Percentiles rank a stretch among this genome's conserved stretches.
Conservation (phyloP, 2,113 vertebrate genomes). For the Rallus limicola region DNA sequence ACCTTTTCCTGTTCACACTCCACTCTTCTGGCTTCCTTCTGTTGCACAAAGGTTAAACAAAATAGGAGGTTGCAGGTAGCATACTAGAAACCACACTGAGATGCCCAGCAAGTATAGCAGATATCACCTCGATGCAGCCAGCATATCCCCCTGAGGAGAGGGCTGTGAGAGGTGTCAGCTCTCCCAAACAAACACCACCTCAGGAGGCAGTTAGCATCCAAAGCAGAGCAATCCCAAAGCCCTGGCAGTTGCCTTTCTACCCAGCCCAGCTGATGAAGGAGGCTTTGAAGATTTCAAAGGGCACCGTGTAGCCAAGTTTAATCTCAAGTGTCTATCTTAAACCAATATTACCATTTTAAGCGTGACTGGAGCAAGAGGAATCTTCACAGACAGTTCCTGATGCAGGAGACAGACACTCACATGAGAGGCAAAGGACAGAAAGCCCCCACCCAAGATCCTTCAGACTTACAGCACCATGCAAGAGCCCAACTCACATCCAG, state of each 20-base stretch:
- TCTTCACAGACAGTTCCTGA: conserved; percentile 25
- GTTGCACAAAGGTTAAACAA: background rate
- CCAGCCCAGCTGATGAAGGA: background rate
- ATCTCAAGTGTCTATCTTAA: conserved; percentile 64
- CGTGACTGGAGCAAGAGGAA: background rate
- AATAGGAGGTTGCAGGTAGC: background rate
- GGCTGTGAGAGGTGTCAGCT: background rate
- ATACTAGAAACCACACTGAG: background rate
- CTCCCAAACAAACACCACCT: background rate
- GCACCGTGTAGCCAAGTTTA: conserved; percentile 3
- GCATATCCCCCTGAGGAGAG: background rate
- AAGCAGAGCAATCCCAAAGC: background rate
- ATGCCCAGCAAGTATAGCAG: background rate
- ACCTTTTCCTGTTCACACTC: background rate
- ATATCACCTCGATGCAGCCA: background rate
- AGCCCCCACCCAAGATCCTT: background rate
- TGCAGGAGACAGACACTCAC: background rate
- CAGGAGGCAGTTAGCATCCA: background rate
- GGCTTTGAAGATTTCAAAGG: conserved; percentile 60
- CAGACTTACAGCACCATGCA: background rate
- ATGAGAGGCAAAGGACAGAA: background rate
- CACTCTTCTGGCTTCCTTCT: background rate
- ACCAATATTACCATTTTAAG: conserved; percentile 54
- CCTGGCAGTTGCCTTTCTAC: background rate
- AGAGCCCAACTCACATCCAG: background rate